Evolutionary conservation across 2,797 vertebrate genomes (phyloP), one percentile per base, ranked within the genome.

Genomic region (Melanotaenia boesemani): DNA sequence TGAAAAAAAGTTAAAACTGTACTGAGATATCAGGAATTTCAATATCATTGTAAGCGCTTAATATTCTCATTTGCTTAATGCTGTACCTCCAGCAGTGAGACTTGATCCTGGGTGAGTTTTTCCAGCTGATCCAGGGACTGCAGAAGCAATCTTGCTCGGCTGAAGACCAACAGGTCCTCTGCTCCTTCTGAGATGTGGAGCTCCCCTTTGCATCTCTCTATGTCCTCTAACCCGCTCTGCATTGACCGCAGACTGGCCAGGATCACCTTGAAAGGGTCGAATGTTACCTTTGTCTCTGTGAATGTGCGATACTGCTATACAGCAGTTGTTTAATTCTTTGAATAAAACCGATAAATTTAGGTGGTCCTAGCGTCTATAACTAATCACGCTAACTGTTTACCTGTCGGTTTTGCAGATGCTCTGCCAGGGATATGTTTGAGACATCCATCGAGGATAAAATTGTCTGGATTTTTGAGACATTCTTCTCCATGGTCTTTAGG

Each of bases 361-460:
- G 20, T n/a, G 1, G 20, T 3, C 46, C 7, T 9, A n/a, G 46
- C 48, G 18, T 8, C 18, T 26, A 6, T 54, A 26, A 41, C 2
- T 26, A 61, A 54, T 9, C 28, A 7, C 1, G 18, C 20, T 20
- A n/a, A 48, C 0, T 6, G 5, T 87, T 81, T 77, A 97, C 98
- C 96, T 97, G 91, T 41, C 95, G 92, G 88, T 96, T 95, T 20
- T 93, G 93, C 46, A 98, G 92, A 84, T 96, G 96, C 62, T 98
- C 97, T 48, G 83, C 89, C 24, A 93, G 90, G 37, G 95, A 89
- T 72, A 96, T 93, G 62, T 94, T 89, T 65, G 94, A 76, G 41
- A 95, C 84, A 61, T 97, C 95, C 76, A 95, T 85, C 22, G 96
- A 95, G 41, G 95, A 95, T 54, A 99, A 87, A 81, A 98, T 96